Percentiles rank a stretch among this genome's conserved stretches.
Evolutionary conservation across 2,113 vertebrate species (phyloP).

Genomic region (Scortum barcoo): DNA sequence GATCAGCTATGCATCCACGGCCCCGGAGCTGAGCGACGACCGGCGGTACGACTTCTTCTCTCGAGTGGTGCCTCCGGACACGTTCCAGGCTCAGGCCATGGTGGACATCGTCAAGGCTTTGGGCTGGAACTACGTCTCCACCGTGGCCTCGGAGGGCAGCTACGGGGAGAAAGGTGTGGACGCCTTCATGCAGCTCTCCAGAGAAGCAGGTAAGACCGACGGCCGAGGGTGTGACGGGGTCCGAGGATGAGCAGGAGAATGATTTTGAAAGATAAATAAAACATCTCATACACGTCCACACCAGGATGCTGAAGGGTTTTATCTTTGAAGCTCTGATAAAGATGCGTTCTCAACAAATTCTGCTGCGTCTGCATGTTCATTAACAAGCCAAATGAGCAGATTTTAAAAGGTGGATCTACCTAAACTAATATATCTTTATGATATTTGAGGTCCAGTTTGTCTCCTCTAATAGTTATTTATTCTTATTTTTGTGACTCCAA

Average conservation of each 20-base stretch:
- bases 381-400: too few relatives aligned
- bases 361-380: too few relatives aligned
- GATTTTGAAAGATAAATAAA: too few relatives aligned
- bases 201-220: conserved; percentile 67
- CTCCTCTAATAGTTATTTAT: too few relatives aligned
- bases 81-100: conserved; percentile 81
- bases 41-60: conserved; percentile 81
- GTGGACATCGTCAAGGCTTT: conserved; percentile 78
- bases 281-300: too few relatives aligned
- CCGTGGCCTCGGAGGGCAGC: conserved; percentile 76
- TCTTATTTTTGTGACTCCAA: too few relatives aligned
- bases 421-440: too few relatives aligned
- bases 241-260: not conserved
- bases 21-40: conserved; percentile 78
- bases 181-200: conserved; percentile 79
- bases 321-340: not conserved
- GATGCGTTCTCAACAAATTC: too few relatives aligned
- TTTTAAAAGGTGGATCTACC: too few relatives aligned
- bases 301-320: too few relatives aligned
- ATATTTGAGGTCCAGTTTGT: too few relatives aligned
- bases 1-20: conserved; percentile 79
- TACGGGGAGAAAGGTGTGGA: conserved; percentile 79
- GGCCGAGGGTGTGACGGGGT: not conserved
- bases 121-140: conserved; percentile 81
- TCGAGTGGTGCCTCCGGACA: conserved; percentile 75